Conservation (phyloP, 2,113 vertebrate species). For the Pachycephala philippinensis region DNA sequence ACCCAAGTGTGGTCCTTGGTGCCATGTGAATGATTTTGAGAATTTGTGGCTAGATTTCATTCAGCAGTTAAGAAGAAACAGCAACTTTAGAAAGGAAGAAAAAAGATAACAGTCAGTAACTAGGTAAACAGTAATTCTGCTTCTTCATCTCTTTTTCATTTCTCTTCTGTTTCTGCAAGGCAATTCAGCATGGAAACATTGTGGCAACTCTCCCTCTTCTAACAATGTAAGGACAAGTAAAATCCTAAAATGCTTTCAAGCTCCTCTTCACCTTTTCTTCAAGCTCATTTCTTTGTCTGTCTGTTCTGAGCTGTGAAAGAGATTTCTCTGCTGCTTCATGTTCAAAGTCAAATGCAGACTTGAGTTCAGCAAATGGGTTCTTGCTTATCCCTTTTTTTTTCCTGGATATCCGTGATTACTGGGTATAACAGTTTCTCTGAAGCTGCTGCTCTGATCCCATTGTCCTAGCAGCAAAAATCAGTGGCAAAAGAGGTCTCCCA, state of each 20-base stretch:
- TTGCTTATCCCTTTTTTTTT: background rate
- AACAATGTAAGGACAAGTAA: background rate
- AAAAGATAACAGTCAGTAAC: background rate
- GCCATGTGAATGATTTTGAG: background rate
- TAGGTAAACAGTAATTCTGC: background rate
- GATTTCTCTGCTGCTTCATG: background rate
- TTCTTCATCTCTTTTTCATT: background rate
- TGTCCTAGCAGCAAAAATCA: background rate
- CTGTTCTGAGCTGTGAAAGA: background rate
- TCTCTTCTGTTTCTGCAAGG: background rate
- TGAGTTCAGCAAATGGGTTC: background rate
- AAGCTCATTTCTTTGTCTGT: background rate
- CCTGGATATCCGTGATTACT: background rate
- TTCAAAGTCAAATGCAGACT: background rate
- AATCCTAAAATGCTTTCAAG: background rate
- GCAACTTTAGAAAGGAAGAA: background rate
- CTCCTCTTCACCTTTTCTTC: background rate
- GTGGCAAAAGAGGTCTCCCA: background rate
- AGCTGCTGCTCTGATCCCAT: background rate
- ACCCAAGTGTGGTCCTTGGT: fast-evolving
- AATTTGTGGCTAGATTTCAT: background rate
- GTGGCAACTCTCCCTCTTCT: background rate
- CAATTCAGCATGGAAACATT: background rate
- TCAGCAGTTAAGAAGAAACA: background rate
- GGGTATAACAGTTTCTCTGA: background rate